Evolutionary conservation across 2,888 invertebrate species (phyloP), one percentile per base, ranked within the genome.

Genomic region (Ceratothoa steindachneri): DNA sequence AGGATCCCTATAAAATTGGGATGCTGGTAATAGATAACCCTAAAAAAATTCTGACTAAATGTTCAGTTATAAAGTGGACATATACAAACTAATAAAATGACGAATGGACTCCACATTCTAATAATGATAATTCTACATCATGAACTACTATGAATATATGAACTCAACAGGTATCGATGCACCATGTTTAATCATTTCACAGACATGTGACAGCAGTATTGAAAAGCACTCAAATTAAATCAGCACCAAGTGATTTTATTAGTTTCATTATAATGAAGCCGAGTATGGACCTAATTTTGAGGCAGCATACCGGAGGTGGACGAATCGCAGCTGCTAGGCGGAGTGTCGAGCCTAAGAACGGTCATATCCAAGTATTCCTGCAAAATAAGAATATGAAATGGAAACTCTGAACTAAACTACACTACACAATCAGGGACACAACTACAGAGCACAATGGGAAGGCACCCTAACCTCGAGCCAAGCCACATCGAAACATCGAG

Each of bases 321-420:
- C 22, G 79, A 79, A 66, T 80, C 81, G 9, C 78, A 78, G 83
- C 93, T 93, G 2, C 93, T 92, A 0, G 93, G 92, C n/a, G 93
- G 93, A 0, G 93, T 94, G 84, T 93, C 93, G 73, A 93, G 84
- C 82, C 92, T 91, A 1, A 93, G 93, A 31, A 93, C 87, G 41
- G 92, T 93, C 72, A 96, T 87, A 84, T 95, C 95, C 83, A 96
- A 85, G 84, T 95, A 95, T 84, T 95, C 95, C 88, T 88, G 82
- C 2, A 82, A 81, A 76, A 71, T n/a, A 73, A 77, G 69, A 78
- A 72, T 29, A 73, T 71, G 29, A 9, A 60, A 70, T 12, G 19
- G 22, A 66, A 64, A 80, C n/a, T 68, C 27, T 72, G 15, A 2
- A 66, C 12, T 41, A 22, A n/a, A n/a, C 12, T 52, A 28, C 15